These are phyloP conservation scores for Altica lythri DNA, from an alignment of 2,888 invertebrate genomes.

Conservation along the genomic window DNA sequence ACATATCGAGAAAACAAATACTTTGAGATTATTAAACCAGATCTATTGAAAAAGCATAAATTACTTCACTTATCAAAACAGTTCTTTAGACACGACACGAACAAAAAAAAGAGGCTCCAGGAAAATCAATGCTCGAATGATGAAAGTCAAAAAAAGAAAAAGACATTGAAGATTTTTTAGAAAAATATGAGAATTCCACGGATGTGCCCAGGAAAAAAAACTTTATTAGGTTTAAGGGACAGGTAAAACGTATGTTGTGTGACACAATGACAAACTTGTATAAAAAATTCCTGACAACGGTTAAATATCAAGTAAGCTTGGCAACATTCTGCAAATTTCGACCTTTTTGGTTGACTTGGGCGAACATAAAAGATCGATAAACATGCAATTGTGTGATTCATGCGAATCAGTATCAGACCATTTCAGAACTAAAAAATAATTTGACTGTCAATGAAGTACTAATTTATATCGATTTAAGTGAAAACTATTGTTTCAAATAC, in stretches of 20 bases:
- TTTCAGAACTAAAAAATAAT: neutral
- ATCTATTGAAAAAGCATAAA: neutral
- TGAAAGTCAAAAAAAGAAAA: no score
- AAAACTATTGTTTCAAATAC: conserved; percentile 2
- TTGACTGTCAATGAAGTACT: neutral
- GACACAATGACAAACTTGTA: no score
- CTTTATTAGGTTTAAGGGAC: neutral
- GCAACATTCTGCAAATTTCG: no score
- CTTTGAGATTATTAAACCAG: neutral
- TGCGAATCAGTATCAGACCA: conserved; percentile 1
- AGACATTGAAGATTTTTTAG: no score
- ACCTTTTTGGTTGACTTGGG: no score
- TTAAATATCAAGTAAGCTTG: no score
- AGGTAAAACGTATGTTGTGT: no score
- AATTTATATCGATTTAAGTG: neutral
- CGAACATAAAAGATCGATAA: no score
- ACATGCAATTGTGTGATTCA: no score
- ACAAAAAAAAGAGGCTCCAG: neutral
- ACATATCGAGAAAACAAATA: neutral
- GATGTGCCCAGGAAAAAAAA: neutral
- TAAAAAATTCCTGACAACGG: no score
- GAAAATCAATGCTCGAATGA: no score
- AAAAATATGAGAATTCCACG: no score
- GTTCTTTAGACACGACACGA: neutral
- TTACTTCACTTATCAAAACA: neutral